Evolutionary conservation across 2,113 vertebrate genomes (phyloP), one percentile per base, ranked within the genome.

Genomic region (Amphiprion percula): DNA sequence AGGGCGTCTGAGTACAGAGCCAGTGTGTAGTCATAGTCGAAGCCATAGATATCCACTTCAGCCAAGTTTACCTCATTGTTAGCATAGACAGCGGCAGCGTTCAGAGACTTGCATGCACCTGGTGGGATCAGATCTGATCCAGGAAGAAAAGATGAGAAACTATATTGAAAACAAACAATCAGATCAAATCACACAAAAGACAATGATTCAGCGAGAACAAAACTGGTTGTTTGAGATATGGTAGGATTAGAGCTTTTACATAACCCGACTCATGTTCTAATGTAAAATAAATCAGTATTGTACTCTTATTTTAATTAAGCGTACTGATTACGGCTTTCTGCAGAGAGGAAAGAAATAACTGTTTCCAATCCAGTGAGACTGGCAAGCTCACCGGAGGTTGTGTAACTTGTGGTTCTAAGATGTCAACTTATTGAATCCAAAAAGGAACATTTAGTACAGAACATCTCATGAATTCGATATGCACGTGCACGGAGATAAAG

Each of bases 11-110:
- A 96, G 87, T 96, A 96, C 39, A 95, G 79, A 0, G 96, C 96
- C 83, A 96, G 86, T 0, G 96, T 96, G 78, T 96, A 96, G 86
- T 96, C 95, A 0, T 96, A 96, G 87, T 96, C 95, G 33, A 96
- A 96, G 73, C 95, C 95, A 23, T 94, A 96, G 79, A 96, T 95
- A 84, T 95, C 94, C 89, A 96, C 95, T 28, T 93, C 93, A 0
- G 80, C 80, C 68, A 96, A 76, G 67, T 83, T 80, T 23, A 96
- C 95, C 62, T 96, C 96, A 2, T 96, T 96, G 90, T 96, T 96
- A 39, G 96, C 92, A 17, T 96, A 96, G 77, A 96, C 94, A 52
- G 93, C 92, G 16, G 95, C 92, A 17, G 95, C 87, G 71, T 95
- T 96, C 39, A 96, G 91, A 55, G 92, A 84, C 46, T 91, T 94